Evolutionary conservation across 2,888 invertebrate species (phyloP).

Genomic region (Sthenelais limicola): DNA sequence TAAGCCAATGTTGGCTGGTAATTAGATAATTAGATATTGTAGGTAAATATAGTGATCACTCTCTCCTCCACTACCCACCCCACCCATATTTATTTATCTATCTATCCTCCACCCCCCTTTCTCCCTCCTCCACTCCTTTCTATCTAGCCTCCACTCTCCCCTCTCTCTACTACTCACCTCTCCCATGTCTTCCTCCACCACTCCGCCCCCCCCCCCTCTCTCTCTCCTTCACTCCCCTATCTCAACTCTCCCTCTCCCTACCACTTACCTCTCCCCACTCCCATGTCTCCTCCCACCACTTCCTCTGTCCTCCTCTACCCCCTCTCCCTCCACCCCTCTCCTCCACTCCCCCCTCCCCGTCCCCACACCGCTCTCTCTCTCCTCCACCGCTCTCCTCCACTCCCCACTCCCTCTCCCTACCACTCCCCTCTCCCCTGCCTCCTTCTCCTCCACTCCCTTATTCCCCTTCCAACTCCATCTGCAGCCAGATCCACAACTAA

Average conservation of each 20-base stretch:
- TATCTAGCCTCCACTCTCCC: not conserved
- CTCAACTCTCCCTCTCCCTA: not conserved
- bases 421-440: not conserved
- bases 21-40: no score
- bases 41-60: no score
- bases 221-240: not conserved
- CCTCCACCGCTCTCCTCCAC: not conserved
- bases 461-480: no score
- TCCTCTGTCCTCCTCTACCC: not conserved
- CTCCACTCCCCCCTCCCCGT: not conserved
- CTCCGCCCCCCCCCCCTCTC: not conserved
- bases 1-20: no score
- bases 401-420: not conserved
- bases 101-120: no score
- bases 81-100: no score
- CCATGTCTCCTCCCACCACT: not conserved
- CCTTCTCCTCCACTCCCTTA: no score
- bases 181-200: no score
- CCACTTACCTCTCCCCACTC: not conserved
- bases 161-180: not conserved
- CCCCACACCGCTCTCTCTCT: not conserved
- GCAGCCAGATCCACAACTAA: no score
- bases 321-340: not conserved
- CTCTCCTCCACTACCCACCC: no score
- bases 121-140: not conserved